Evolutionary conservation across 2,797 vertebrate genomes (phyloP).

Genomic region (Propithecus deckenii): DNA sequence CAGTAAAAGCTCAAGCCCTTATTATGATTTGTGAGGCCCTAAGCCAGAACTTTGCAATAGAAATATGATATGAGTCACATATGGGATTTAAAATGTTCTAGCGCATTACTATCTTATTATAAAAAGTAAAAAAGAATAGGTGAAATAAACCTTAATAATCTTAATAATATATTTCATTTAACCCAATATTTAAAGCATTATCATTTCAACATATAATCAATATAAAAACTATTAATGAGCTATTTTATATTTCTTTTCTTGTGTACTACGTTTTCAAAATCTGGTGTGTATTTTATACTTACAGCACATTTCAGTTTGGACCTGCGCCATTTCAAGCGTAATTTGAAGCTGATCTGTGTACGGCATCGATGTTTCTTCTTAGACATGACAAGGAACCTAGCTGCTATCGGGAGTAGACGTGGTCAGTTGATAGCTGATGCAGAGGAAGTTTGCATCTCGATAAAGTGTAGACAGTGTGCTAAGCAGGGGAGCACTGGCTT

Average conservation of each 20-base stretch:
- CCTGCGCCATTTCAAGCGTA: neutral
- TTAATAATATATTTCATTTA: neutral
- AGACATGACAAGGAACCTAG: neutral
- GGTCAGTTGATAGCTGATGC: neutral
- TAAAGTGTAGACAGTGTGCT: accelerated
- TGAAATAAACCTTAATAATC: neutral
- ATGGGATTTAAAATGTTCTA: neutral
- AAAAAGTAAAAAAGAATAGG: neutral
- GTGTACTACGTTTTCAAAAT: neutral
- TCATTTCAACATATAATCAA: neutral
- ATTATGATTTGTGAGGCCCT: neutral
- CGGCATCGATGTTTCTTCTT: neutral
- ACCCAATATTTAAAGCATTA: neutral
- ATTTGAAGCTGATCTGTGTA: neutral
- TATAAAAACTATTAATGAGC: neutral
- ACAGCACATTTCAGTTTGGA: neutral
- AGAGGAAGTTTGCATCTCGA: neutral
- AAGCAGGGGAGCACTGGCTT: neutral
- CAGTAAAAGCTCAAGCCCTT: neutral
- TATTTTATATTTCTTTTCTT: neutral
- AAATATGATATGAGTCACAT: neutral
- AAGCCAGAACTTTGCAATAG: neutral
- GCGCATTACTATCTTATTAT: neutral
- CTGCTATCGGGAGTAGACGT: neutral
- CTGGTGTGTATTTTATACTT: neutral